Evolutionary conservation across 2,797 vertebrate genomes (phyloP).

Genomic region (Galago senegalensis): DNA sequence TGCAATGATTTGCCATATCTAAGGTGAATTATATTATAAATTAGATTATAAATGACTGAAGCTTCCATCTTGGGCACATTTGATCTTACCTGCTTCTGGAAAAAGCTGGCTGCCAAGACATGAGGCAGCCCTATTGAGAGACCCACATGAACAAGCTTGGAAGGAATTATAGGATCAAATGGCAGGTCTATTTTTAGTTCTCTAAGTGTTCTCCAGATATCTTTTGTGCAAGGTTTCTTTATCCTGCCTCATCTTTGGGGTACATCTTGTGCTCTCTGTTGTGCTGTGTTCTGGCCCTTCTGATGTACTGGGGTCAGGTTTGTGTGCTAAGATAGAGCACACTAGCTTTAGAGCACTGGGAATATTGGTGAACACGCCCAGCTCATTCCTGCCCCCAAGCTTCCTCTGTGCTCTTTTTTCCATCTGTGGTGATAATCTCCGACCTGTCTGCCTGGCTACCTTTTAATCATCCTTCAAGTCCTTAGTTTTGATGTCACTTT

Average conservation of each 20-base stretch:
- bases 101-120: not conserved
- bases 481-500: conserved; percentile 30
- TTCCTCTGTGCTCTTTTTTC: not conserved
- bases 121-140: not conserved
- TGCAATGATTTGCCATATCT: not conserved
- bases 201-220: no score
- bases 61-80: not conserved
- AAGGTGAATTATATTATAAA: not conserved
- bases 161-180: no score
- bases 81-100: not conserved
- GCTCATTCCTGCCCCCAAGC: not conserved
- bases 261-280: not conserved
- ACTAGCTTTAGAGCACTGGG: not conserved
- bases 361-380: not conserved
- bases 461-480: not conserved
- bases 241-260: not conserved
- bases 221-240: not conserved
- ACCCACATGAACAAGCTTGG: no score
- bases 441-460: not conserved
- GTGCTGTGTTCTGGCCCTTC: not conserved
- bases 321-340: not conserved
- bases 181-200: no score
- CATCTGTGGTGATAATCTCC: not conserved
- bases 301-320: not conserved
- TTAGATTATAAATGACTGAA: not conserved